These are phyloP conservation scores for Clarias gariepinus DNA, from an alignment of 2,113 vertebrate species.

Conservation along the genomic window DNA sequence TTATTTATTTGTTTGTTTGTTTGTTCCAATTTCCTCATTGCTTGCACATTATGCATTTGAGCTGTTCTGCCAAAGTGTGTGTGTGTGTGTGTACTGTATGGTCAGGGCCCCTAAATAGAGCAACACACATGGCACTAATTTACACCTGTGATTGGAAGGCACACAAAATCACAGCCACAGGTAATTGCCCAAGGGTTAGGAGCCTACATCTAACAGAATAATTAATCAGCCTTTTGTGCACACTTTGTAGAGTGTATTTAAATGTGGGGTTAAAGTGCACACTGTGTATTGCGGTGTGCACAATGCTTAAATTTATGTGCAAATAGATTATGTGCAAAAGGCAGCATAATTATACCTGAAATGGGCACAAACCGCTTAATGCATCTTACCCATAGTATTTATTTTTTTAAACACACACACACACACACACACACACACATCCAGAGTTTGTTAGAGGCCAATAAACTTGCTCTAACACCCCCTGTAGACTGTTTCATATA, in stretches of 20 bases:
- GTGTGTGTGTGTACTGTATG: neutral
- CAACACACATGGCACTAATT: slow-evolving; percentile 2
- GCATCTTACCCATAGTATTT: neutral
- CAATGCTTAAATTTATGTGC: neutral
- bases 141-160: neutral
- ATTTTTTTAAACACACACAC: slow-evolving; percentile 11
- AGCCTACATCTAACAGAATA: slow-evolving; percentile 1
- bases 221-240: neutral
- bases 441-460: slow-evolving; percentile 26
- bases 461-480: slow-evolving; percentile 53
- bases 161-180: neutral
- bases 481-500: slow-evolving; percentile 61
- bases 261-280: neutral
- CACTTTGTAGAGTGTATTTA: neutral
- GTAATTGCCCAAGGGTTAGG: neutral
- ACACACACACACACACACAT: slow-evolving; percentile 49
- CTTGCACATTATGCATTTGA: neutral
- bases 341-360: neutral
- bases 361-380: neutral
- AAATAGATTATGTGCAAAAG: neutral
- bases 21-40: neutral
- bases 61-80: neutral
- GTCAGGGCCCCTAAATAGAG: neutral
- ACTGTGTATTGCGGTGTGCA: neutral
- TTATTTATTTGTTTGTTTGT: neutral